Conservation (phyloP, 2,113 vertebrate species). For the Cercocebus atys region DNA sequence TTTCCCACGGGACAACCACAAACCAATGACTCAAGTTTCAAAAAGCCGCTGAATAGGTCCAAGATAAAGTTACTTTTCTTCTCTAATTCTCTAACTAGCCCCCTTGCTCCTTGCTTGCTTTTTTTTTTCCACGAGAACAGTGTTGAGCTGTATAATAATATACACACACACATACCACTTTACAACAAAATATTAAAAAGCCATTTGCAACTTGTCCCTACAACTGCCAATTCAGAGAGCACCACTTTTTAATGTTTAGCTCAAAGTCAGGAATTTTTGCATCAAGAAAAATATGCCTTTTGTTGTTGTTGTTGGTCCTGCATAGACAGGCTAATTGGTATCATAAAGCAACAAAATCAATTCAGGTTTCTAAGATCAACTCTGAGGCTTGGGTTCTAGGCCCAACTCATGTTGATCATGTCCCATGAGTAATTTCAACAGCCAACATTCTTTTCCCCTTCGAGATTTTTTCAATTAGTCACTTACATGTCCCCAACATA, state of each 20-base stretch:
- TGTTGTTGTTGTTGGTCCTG: background rate
- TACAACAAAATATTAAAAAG: background rate
- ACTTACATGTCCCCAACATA: background rate
- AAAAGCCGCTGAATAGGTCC: constrained; percentile 55
- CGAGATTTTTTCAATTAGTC: background rate
- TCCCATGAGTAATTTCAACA: background rate
- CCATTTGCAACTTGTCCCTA: background rate
- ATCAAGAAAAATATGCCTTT: background rate
- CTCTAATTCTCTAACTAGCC: background rate
- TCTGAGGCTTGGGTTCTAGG: constrained; percentile 7
- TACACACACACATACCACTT: background rate
- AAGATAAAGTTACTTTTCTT: constrained; percentile 69
- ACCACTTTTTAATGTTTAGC: constrained; percentile 20
- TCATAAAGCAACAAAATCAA: background rate
- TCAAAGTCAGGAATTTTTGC: background rate
- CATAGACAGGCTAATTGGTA: background rate
- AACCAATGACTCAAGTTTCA: constrained; percentile 66
- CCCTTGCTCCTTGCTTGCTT: background rate
- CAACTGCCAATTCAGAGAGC: background rate
- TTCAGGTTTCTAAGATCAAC: constrained; percentile 6
- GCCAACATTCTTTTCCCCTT: background rate
- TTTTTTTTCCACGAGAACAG: background rate
- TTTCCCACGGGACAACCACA: constrained; percentile 74
- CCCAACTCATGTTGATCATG: background rate
- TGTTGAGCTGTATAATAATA: background rate